A percentile compares a stretch with the other conserved stretches of the same genome.
These are phyloP conservation scores for Malacoctenus gilli DNA, from an alignment of 2,797 vertebrate genomes.

Conservation along the genomic window DNA sequence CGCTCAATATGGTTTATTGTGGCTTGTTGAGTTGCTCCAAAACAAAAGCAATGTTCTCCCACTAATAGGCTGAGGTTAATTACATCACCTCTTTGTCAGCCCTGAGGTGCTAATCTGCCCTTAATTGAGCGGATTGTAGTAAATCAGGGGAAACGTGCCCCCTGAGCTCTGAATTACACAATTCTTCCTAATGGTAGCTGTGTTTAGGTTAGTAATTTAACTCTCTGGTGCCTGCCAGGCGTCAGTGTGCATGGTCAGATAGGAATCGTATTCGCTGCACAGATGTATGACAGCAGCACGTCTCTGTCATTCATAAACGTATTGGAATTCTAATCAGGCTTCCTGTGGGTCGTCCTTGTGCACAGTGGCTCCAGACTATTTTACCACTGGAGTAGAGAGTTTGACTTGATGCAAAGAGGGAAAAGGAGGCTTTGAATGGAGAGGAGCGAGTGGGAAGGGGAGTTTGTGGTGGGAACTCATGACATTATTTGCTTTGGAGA, in stretches of 20 bases:
- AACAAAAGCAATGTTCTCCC: constrained; percentile 62
- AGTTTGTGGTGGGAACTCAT: constrained; percentile 41
- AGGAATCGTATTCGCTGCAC: too few species aligned
- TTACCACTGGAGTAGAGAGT: too few species aligned
- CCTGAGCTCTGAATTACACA: constrained; percentile 73
- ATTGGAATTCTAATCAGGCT: neutral
- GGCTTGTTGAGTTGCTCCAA: constrained; percentile 46
- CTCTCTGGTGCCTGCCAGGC: constrained; percentile 45
- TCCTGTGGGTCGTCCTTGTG: too few species aligned
- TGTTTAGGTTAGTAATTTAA: constrained; percentile 70
- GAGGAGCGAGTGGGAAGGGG: constrained; percentile 4
- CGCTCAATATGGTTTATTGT: constrained; percentile 21
- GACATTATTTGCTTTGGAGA: constrained; percentile 67
- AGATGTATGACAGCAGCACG: too few species aligned
- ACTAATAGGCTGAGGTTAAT: constrained; percentile 76
- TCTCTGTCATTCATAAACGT: too few species aligned
- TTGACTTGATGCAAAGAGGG: too few species aligned
- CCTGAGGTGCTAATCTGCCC: constrained; percentile 78
- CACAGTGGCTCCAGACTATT: too few species aligned
- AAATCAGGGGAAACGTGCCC: constrained; percentile 69
- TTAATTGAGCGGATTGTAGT: constrained; percentile 78
- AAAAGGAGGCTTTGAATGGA: too few species aligned
- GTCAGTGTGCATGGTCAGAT: too few species aligned
- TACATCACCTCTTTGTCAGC: constrained; percentile 75
- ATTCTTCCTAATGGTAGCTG: constrained; percentile 73